Evolutionary conservation across 2,888 invertebrate species (phyloP), one percentile per base, ranked within the genome.

Genomic region (Eupithecia vulgata): DNA sequence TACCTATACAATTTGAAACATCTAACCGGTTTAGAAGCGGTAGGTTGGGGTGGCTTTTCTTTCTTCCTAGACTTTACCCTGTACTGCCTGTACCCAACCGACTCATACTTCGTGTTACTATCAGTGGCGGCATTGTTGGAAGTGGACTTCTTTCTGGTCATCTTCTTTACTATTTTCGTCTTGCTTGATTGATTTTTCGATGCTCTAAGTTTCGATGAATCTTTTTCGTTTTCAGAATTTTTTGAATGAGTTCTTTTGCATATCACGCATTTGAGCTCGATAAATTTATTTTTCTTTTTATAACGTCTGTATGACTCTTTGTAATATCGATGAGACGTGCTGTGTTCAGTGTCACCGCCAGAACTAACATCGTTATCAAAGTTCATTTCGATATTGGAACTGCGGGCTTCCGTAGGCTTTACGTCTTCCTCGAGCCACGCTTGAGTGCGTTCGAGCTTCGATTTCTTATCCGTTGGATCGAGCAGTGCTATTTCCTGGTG

Each of bases 11-110:
- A 34, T 61, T 17, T 34, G 7, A 25, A 21, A 25, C 5, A 8
- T 73, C 86, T 86, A 79, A 88, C 92, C 67, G 91, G 91, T 77
- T 89, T 89, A 1, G 89, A 80, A 68, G 82, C 74, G 40, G 76
- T 81, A 7, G 82, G 77, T 25, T 82, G 82, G 40, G 85, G 68
- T 57, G 75, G 77, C 40, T 80, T 79, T 59, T 82, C 78, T 30
- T 80, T 83, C 72, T 70, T 79, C 70, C 74, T 73, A 21, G 80
- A 71, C 45, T 79, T 82, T 5, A 77, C 48, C n/a, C 72, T 72
- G 72, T 78, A 80, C 62, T 73, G 81, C 30, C 80, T 79, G 74
- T 77, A 81, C 69, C 83, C 80, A 66, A 78, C 64, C 8, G 80
- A 74, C 21, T 81, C 79, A 75, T 78, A 75, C 80, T 84, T 85